Evolutionary conservation across 2,888 invertebrate species (phyloP).

Genomic region (Omphaloscelis lunosa): DNA sequence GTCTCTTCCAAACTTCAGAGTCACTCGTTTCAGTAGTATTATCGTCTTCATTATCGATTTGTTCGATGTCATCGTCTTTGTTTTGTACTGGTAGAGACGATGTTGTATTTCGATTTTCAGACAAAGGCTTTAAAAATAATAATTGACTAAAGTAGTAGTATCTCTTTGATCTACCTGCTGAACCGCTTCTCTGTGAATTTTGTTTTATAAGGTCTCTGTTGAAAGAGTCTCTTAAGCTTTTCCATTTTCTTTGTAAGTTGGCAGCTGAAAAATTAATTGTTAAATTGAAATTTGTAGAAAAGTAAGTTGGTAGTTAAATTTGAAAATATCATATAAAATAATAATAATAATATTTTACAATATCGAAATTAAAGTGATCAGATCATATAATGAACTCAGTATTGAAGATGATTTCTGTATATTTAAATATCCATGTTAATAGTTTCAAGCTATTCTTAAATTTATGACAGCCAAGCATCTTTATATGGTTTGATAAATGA

Average conservation of each 20-base stretch:
- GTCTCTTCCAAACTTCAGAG: constrained; percentile 54
- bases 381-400: no score
- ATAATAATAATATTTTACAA: no score
- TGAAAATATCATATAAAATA: no score
- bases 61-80: constrained; percentile 47
- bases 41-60: constrained; percentile 56
- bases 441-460: no score
- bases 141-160: constrained; percentile 58
- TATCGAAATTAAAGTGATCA: no score
- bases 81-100: constrained; percentile 53
- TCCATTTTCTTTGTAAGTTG: constrained; percentile 5
- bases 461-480: no score
- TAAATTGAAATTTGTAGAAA: constrained; percentile 14
- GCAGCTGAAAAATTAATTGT: constrained; percentile 4
- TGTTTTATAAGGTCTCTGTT: constrained; percentile 57
- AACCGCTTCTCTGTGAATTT: constrained; percentile 40
- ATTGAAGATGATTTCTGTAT: no score
- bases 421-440: no score
- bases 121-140: constrained; percentile 51
- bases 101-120: constrained; percentile 43
- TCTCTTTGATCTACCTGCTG: constrained; percentile 50
- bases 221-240: constrained; percentile 57
- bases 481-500: no score
- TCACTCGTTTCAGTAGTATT: constrained; percentile 45
- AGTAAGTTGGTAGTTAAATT: neutral